These are phyloP conservation scores for Aricia agestis DNA, from an alignment of 1,140 invertebrate species.

Conservation along the genomic window DNA sequence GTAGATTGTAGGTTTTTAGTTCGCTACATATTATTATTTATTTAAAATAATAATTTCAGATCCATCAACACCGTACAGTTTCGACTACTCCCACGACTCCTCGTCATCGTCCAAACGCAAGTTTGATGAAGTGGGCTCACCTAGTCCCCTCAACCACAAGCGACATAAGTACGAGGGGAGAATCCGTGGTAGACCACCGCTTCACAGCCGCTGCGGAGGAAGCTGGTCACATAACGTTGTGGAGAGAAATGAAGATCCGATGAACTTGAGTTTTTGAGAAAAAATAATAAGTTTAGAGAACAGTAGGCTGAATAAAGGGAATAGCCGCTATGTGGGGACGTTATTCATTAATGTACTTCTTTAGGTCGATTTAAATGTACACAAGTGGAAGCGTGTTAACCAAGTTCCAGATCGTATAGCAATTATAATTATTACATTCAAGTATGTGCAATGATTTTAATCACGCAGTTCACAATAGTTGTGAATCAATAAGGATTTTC, in stretches of 20 bases:
- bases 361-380: no score
- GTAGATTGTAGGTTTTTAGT: no score
- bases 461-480: no score
- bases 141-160: constrained; percentile 66
- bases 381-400: no score
- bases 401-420: no score
- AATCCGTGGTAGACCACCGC: constrained; percentile 61
- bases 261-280: constrained; percentile 52
- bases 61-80: constrained; percentile 42
- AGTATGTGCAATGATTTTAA: no score
- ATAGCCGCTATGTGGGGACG: no score
- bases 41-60: no score
- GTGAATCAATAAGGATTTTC: no score
- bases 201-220: constrained; percentile 45
- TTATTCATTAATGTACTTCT: no score
- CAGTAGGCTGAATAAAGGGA: neutral
- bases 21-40: no score
- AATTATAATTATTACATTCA: no score
- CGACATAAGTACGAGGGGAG: constrained; percentile 60
- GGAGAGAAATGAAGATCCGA: constrained; percentile 39
- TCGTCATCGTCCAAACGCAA: constrained; percentile 67
- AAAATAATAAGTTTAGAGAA: neutral
- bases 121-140: constrained; percentile 50
- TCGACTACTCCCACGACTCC: constrained; percentile 34
- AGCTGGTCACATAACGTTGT: constrained; percentile 36